Evolutionary conservation across 2,888 invertebrate species (phyloP).

Genomic region (Cryptophagus acutangulus): DNA sequence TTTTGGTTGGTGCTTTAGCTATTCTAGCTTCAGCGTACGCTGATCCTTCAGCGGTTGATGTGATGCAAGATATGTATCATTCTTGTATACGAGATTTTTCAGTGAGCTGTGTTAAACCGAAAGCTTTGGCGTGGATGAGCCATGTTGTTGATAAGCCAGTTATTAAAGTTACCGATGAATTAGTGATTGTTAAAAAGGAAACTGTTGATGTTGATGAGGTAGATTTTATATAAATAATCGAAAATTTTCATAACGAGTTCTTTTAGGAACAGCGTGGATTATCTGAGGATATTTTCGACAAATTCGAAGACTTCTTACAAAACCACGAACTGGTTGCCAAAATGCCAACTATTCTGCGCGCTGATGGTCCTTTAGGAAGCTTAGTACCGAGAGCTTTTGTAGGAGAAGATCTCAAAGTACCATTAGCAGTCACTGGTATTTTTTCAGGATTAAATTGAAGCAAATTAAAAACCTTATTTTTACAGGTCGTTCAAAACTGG

Average conservation of each 20-base stretch:
- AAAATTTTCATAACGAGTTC: constrained; percentile 27
- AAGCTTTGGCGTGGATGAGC: constrained; percentile 70
- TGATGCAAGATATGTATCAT: constrained; percentile 62
- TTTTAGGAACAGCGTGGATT: constrained; percentile 53
- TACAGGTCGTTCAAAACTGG: constrained; percentile 65
- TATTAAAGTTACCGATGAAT: constrained; percentile 71
- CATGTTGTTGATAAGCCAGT: constrained; percentile 62
- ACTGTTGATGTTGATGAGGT: constrained; percentile 40
- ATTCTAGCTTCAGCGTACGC: constrained; percentile 24
- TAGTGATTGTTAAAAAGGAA: constrained; percentile 64
- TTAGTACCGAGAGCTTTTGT: constrained; percentile 63
- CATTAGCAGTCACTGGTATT: constrained; percentile 58
- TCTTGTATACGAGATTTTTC: constrained; percentile 66
- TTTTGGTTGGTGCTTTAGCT: constrained; percentile 26
- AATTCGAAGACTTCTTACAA: constrained; percentile 69
- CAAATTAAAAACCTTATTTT: too few species aligned
- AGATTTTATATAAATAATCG: constrained; percentile 3
- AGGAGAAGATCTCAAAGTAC: constrained; percentile 65
- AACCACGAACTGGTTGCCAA: constrained; percentile 71
- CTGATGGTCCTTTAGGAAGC: constrained; percentile 54
- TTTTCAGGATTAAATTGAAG: constrained; percentile 13
- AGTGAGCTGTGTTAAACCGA: constrained; percentile 70
- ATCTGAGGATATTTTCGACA: constrained; percentile 60
- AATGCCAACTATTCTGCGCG: constrained; percentile 61
- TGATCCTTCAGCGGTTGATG: constrained; percentile 55